Conservation (phyloP, 30 jellyfish, hydroid and myxozoan species). For the Aurelia sp. region DNA sequence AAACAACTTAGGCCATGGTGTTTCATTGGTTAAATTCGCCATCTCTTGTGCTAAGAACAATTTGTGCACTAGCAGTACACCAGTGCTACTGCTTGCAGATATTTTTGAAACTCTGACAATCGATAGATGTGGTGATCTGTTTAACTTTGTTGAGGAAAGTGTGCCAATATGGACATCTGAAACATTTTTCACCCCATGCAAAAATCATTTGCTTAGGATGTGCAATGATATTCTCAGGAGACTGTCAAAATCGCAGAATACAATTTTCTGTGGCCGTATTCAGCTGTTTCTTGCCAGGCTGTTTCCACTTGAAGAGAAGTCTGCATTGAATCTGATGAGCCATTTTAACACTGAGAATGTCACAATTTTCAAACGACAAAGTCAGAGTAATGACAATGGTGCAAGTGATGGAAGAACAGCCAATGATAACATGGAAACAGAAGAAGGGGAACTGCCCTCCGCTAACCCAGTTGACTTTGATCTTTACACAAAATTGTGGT, state of each 20-base stretch:
- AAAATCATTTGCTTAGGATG: conserved; percentile 89
- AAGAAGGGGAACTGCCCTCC: conserved; percentile 80
- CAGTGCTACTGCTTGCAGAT: conserved; percentile 81
- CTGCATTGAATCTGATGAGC: conserved; percentile 96
- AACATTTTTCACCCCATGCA: conserved; percentile 79
- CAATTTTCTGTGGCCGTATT: conserved; percentile 91
- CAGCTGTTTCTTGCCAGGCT: conserved; percentile 93
- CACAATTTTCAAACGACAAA: conserved; percentile 68
- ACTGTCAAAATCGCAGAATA: conserved; percentile 87
- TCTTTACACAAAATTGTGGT: conserved; percentile 84
- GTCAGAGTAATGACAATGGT: conserved; percentile 50
- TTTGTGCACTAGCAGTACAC: conserved; percentile 81
- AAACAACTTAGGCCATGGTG: conserved; percentile 10
- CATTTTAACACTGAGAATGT: conserved; percentile 85
- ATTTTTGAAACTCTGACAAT: conserved; percentile 76
- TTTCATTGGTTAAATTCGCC: conserved; percentile 64
- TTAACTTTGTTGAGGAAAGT: conserved; percentile 83
- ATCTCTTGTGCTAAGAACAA: conserved; percentile 67
- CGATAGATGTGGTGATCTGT: conserved; percentile 80
- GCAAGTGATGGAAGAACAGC: conserved; percentile 21
- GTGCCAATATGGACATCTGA: conserved; percentile 83
- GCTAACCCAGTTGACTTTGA: conserved; percentile 86
- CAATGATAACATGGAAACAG: conserved; percentile 72
- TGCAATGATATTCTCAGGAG: conserved; percentile 94
- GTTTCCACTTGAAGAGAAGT: conserved; percentile 96